phyloP scores from a whole-genome alignment of 2,113 vertebrate genomes.

The Craseonycteris thonglongyai region DNA sequence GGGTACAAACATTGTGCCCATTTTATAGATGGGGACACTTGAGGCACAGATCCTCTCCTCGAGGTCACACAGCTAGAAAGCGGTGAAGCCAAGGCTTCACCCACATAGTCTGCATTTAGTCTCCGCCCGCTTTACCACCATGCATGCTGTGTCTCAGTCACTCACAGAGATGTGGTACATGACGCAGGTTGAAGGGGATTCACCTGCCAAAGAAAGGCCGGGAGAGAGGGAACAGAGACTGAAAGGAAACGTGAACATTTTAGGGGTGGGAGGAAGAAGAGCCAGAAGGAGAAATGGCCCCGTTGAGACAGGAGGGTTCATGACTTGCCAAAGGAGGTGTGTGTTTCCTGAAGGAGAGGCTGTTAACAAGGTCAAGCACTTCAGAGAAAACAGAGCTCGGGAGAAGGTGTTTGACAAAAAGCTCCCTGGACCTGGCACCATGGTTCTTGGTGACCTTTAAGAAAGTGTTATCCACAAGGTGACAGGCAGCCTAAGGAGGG shows the following conservation, averaged over 20 bases:
- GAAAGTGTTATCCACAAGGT: not conserved
- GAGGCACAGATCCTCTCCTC: not conserved
- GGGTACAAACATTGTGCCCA: not conserved
- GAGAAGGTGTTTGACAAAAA: not conserved
- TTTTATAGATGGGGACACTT: not conserved
- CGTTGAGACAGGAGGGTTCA: not conserved
- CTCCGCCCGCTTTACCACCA: no score
- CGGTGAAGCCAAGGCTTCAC: not conserved
- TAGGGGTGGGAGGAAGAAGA: no score
- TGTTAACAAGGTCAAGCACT: not conserved
- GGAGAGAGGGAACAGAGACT: not conserved
- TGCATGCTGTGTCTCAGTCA: fast-evolving
- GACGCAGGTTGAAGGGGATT: not conserved
- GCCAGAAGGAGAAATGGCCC: not conserved
- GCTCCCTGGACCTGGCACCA: not conserved
- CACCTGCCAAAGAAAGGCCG: not conserved
- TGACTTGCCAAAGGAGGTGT: not conserved
- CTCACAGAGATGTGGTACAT: fast-evolving
- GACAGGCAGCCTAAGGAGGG: not conserved
- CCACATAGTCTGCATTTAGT: not conserved
- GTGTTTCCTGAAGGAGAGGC: not conserved
- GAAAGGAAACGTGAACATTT: fast-evolving
- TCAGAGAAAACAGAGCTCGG: not conserved
- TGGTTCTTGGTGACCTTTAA: not conserved
- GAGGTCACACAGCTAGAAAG: not conserved